Base-by-base conservation (phyloP, 2,888 invertebrate genomes). In the Calliopum simillimum region DNA sequence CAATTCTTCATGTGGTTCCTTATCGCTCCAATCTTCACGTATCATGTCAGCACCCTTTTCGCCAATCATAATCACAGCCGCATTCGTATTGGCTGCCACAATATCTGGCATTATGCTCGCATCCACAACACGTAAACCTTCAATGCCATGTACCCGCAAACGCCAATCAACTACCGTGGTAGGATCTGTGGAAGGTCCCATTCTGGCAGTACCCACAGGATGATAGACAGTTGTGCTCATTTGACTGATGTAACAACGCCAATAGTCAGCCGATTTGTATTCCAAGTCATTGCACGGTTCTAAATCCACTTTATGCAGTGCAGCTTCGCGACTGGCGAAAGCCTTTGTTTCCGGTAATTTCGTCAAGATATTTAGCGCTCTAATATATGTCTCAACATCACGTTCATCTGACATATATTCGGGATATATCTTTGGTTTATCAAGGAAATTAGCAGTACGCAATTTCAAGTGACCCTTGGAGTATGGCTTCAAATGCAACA, bases 171-270 rank as follows among this genome's bases (percentile, higher is more conserved):
- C 90, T 0, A 91, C 90, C 0, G 90, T 84, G 0, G 82, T 75
- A 33, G 82, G 79, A 75, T 88, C 88, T 11, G 70, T 77, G 2
- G 78, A 77, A 0, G 89, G 87, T 4, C 91, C 91, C 91, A 91
- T 91, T 82, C 88, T 90, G 0, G 87, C 87, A 1, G 90, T 89
- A 62, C 93, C 89, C 2, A 89, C 89, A 0, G 93, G 93, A 84
- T 94, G 94, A 77, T 93, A 94, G 51, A 93, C 89, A 0, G 95
- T 95, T 74, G 91, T 91, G 1, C 89, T 89, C 80, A 93, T 92
- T 80, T 95, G 94, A 43, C 94, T 89, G 41, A 94, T 88, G 74
- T 92, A 90, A 80, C 96, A 96, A 79, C 94, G 94, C 94, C 95
- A 95, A 80, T 95, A 96, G 62, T 93, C 93, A 80, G 95, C 94